Conservation (phyloP, 1,140 invertebrate species). For the Colletes latitarsis region DNA sequence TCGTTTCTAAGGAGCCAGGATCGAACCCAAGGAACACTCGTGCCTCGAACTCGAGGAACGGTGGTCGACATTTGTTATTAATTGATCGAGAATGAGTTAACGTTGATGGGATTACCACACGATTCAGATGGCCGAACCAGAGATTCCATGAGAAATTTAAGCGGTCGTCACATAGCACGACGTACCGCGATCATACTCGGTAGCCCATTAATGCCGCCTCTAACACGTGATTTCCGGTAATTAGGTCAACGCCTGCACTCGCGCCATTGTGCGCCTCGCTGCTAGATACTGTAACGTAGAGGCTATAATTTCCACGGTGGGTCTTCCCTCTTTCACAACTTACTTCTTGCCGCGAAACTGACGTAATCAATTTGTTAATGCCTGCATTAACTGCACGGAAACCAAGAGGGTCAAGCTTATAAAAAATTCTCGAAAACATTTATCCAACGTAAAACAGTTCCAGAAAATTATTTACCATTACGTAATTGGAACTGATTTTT, state of each 20-base stretch:
- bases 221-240: conserved; percentile 47
- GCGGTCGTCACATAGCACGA: conserved; percentile 22
- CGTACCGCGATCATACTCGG: conserved; percentile 42
- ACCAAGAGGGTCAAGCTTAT: too few species aligned
- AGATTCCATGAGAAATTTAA: conserved; percentile 55
- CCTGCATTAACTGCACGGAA: too few species aligned
- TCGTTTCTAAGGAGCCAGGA: too few species aligned
- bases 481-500: too few species aligned
- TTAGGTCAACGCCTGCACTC: conserved; percentile 56
- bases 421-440: too few species aligned
- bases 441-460: too few species aligned
- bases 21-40: too few species aligned
- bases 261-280: conserved; percentile 35
- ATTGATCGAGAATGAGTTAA: conserved; percentile 22
- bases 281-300: conserved; percentile 15
- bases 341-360: neutral
- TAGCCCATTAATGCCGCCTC: conserved; percentile 50
- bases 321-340: conserved; percentile 9
- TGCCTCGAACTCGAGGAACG: neutral
- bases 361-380: too few species aligned
- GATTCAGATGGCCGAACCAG: neutral
- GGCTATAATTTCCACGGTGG: conserved; percentile 27
- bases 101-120: conserved; percentile 1
- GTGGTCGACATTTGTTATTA: conserved; percentile 1
- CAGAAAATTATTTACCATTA: too few species aligned